phyloP scores from a whole-genome alignment of 2,888 invertebrate genomes.

The Thymelicus lineola region DNA sequence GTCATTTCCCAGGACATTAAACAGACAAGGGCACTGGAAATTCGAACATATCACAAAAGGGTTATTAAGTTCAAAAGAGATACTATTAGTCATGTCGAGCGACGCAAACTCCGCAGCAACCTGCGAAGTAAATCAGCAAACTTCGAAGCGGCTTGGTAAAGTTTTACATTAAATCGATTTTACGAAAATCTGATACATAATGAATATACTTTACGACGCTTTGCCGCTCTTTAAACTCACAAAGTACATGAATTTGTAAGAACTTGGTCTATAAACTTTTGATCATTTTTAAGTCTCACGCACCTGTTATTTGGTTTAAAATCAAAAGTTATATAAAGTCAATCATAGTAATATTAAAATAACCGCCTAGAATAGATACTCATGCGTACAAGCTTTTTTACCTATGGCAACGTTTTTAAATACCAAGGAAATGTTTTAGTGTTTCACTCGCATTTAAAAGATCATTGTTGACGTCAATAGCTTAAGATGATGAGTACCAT shows the following conservation, averaged over 20 bases:
- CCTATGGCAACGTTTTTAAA: no score
- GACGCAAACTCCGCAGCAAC: conserved; percentile 14
- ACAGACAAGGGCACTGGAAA: neutral
- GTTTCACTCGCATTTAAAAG: no score
- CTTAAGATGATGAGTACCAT: no score
- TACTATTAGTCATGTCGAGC: conserved; percentile 33
- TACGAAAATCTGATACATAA: conserved; percentile 34
- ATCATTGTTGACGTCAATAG: no score
- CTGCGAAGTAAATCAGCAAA: conserved; percentile 33
- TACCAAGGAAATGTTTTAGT: no score
- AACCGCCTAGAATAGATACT: no score
- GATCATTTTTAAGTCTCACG: neutral
- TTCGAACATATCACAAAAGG: conserved; percentile 14
- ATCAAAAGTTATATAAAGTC: neutral
- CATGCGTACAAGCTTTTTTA: no score
- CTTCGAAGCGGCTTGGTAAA: conserved; percentile 19
- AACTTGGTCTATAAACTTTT: neutral
- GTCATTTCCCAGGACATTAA: no score
- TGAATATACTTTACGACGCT: conserved; percentile 23
- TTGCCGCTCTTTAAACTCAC: conserved; percentile 7
- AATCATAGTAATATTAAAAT: no score
- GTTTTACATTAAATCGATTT: conserved; percentile 33
- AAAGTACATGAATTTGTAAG: neutral
- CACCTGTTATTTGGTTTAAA: neutral
- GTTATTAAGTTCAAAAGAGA: conserved; percentile 28